phyloP scores from a whole-genome alignment of 2,888 invertebrate species.

The Drosophila prostipennis region DNA sequence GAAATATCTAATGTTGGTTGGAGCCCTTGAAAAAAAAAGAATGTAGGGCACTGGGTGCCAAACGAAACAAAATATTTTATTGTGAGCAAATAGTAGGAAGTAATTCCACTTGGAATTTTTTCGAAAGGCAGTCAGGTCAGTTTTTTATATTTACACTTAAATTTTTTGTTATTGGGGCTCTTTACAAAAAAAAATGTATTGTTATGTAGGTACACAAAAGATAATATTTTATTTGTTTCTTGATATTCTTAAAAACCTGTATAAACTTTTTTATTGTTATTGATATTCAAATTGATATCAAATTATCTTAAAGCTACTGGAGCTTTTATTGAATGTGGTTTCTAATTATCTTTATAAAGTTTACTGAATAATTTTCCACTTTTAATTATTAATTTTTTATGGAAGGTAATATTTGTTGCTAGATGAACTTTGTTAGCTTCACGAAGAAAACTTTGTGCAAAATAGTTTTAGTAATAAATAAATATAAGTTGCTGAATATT shows the following conservation, averaged over 20 bases:
- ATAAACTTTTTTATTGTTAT: too few relatives aligned
- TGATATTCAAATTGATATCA: not conserved
- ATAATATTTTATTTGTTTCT: not conserved
- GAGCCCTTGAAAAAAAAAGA: constrained; percentile 32
- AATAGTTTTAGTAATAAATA: too few relatives aligned
- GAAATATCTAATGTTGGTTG: constrained; percentile 1
- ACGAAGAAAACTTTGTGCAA: too few relatives aligned
- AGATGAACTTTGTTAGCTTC: too few relatives aligned
- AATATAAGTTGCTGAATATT: too few relatives aligned
- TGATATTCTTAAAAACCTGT: not conserved
- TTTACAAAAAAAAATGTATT: too few relatives aligned
- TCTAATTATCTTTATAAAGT: not conserved
- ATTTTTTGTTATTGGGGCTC: not conserved
- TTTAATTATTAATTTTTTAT: too few relatives aligned
- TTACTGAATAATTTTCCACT: not conserved
- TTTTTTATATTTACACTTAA: not conserved
- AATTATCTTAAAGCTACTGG: not conserved
- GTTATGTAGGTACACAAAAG: not conserved
- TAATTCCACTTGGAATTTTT: constrained; percentile 1
- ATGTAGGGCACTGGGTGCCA: constrained; percentile 20
- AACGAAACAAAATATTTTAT: constrained; percentile 1
- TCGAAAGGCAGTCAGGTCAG: constrained; percentile 1
- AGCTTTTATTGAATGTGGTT: not conserved
- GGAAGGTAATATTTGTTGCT: too few relatives aligned
- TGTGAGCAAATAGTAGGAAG: constrained; percentile 9